Conservation (phyloP, 2,797 vertebrate genomes). For the Gymnoscopelus braueri region DNA sequence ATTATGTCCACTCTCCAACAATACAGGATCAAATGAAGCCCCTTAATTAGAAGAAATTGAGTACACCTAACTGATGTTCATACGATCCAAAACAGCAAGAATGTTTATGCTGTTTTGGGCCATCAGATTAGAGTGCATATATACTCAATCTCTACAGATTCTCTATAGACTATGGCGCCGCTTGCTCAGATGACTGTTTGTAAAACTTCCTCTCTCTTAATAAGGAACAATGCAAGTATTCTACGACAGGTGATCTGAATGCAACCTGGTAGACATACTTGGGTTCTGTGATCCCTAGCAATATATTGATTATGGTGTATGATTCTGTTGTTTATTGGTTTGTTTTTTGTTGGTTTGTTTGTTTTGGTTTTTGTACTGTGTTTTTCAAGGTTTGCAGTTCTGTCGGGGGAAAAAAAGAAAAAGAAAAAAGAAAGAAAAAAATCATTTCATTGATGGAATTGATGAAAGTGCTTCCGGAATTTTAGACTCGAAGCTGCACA, state of each 20-base stretch:
- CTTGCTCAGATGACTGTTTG: conserved; percentile 75
- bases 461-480: conserved; percentile 78
- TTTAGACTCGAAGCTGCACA: conserved; percentile 54
- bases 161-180: conserved; percentile 63
- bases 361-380: conserved; percentile 74
- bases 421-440: conserved; percentile 32
- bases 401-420: conserved; percentile 36
- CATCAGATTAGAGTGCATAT: conserved; percentile 63
- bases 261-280: conserved; percentile 81
- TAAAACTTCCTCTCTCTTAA: conserved; percentile 67
- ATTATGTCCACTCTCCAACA: conserved; percentile 38
- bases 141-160: conserved; percentile 72
- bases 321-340: conserved; percentile 47
- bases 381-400: conserved; percentile 63
- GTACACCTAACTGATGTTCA: conserved; percentile 66
- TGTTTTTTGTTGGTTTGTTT: conserved; percentile 66
- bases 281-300: conserved; percentile 76
- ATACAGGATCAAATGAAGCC: conserved; percentile 71
- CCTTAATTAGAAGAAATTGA: conserved; percentile 72
- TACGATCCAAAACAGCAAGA: conserved; percentile 56
- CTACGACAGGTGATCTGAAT: conserved; percentile 78
- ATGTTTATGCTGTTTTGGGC: conserved; percentile 62
- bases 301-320: conserved; percentile 77
- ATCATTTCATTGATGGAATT: conserved; percentile 63
- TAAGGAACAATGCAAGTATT: conserved; percentile 74